phyloP scores from a whole-genome alignment of 1,140 invertebrate genomes.

The Aplysia californica region DNA sequence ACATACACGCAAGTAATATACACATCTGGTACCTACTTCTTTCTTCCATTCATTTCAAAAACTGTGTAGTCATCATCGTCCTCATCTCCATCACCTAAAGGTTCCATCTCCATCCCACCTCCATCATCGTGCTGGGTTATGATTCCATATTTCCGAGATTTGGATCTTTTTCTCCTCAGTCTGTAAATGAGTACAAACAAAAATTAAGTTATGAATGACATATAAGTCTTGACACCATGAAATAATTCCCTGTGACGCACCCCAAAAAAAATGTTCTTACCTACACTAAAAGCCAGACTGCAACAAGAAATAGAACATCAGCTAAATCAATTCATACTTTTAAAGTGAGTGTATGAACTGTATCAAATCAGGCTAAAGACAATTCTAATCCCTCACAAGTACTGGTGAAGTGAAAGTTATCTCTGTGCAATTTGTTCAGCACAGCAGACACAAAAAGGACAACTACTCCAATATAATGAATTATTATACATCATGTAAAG shows the following conservation, averaged over 20 bases:
- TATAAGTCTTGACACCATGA: neutral
- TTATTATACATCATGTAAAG: no score
- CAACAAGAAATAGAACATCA: neutral
- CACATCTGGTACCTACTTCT: conserved; percentile 33
- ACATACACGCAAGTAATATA: no score
- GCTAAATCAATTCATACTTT: neutral
- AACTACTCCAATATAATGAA: no score
- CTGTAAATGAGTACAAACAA: conserved; percentile 29
- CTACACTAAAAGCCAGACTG: neutral
- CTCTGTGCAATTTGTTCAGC: no score
- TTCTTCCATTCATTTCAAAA: conserved; percentile 51
- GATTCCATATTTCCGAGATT: conserved; percentile 56
- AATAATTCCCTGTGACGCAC: neutral
- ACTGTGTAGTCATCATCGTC: conserved; percentile 58
- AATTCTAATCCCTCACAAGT: no score
- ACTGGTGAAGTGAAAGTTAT: no score
- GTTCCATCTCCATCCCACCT: conserved; percentile 56
- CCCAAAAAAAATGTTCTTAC: neutral
- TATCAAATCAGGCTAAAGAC: no score
- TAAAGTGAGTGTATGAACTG: no score
- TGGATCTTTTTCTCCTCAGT: conserved; percentile 42
- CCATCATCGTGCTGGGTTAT: conserved; percentile 48
- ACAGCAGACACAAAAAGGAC: no score
- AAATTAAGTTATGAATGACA: neutral
- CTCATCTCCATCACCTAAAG: conserved; percentile 51